Evolutionary conservation across 2,113 vertebrate genomes (phyloP), one percentile per base, ranked within the genome.

Genomic region (Hydrolagus affinis): DNA sequence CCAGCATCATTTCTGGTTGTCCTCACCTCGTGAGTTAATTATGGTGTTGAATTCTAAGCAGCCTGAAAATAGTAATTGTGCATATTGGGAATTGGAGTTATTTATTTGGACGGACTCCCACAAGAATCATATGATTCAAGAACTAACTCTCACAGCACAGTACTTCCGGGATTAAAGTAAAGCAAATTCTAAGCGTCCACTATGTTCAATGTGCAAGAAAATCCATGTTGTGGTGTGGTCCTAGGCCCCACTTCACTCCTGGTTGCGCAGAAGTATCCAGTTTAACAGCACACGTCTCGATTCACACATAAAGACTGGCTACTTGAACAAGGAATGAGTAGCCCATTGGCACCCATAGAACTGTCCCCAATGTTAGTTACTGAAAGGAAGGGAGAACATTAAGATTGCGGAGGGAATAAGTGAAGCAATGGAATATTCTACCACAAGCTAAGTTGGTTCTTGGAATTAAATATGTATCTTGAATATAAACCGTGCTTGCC

Each of bases 51-150:
- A 64, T 68, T 83, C 78, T 25, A 30, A 17, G 21, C 25, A 32
- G 62, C 64, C 15, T 32, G 25, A 83, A 83, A 30, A 83, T 83
- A 25, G 62, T 83, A 83, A 83, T 83, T 83, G 8, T 25, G 21
- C 60, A 83, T 83, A 60, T 83, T 68, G 78, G 78, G 78, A 83
- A 32, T 83, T 83, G 78, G 66, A 83, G 32, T 83, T 83, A 62
- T 83, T 83, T 83, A 11, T 68, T 8, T 7, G 28, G 62, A 83
- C 8, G 17, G 25, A 28, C 66, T 83, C 60, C 28, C 17, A 56
- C 78, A 83, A 66, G 32, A 56, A 21, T 75, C 56, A 75, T 8
- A 21, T 30, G 19, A 75, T 7, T 28, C n/a, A 66, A 83, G 8
- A 83, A 21, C 25, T 21, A 83, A 68, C 78, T 14, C 25, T 62